Evolutionary conservation across 2,888 invertebrate genomes (phyloP).

Genomic region (Amorpha juglandis): DNA sequence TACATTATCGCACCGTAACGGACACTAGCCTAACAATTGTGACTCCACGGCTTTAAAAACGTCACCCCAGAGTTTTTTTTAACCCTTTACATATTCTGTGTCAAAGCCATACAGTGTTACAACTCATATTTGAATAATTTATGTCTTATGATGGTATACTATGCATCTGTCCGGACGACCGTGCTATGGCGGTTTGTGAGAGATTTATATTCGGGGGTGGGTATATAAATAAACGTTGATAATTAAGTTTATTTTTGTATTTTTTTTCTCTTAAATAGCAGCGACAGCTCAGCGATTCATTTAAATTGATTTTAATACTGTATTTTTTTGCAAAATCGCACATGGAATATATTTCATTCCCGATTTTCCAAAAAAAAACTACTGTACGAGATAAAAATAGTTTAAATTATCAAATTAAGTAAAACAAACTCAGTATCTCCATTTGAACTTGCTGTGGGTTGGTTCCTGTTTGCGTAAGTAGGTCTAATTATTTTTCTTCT

Average conservation of each 20-base stretch:
- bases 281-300: background rate
- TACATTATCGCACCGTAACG: conserved; percentile 67
- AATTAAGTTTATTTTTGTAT: too few species aligned
- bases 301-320: too few species aligned
- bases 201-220: conserved; percentile 32
- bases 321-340: too few species aligned
- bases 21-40: conserved; percentile 64
- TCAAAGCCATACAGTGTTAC: conserved; percentile 76
- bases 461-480: too few species aligned
- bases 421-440: too few species aligned
- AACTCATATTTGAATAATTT: conserved; percentile 84
- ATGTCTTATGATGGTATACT: conserved; percentile 63
- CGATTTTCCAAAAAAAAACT: too few species aligned
- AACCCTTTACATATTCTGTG: conserved; percentile 82
- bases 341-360: too few species aligned
- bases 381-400: too few species aligned
- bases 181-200: conserved; percentile 45
- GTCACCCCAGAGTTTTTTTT: conserved; percentile 74
- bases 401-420: too few species aligned
- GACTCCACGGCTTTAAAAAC: conserved; percentile 74
- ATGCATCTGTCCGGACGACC: conserved; percentile 68
- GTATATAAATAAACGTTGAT: background rate
- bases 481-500: too few species aligned
- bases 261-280: too few species aligned
- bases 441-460: too few species aligned